Conservation (phyloP, 2,113 vertebrate genomes). For the Gambusia affinis region DNA sequence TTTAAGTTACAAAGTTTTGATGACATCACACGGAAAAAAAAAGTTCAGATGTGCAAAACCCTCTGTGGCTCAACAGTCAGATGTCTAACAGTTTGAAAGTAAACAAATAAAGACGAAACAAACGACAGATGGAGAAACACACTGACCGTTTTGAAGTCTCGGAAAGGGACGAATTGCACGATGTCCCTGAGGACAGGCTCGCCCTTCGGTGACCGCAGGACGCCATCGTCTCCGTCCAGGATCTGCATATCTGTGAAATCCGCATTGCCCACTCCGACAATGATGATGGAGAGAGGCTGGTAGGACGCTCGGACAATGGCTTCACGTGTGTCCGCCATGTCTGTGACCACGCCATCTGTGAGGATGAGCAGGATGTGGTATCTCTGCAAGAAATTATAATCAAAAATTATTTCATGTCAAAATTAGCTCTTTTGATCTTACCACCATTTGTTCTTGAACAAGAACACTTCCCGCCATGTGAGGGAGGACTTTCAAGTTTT, state of each 20-base stretch:
- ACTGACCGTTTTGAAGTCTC: conserved; percentile 95
- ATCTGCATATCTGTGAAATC: conserved; percentile 98
- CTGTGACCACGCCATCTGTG: conserved; percentile 92
- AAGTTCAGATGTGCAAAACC: conserved; percentile 9
- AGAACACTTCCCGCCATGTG: conserved; percentile 25
- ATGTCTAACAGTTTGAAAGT: neutral
- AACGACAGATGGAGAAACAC: conserved; percentile 38
- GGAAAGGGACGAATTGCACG: conserved; percentile 95
- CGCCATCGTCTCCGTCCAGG: conserved; percentile 89
- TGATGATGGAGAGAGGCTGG: conserved; percentile 95
- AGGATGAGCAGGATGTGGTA: conserved; percentile 96
- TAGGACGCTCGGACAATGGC: conserved; percentile 93
- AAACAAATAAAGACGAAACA: conserved; percentile 11
- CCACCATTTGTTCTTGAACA: conserved; percentile 10
- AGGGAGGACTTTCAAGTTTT: conserved; percentile 30
- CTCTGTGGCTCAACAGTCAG: conserved; percentile 7
- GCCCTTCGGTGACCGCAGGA: conserved; percentile 88
- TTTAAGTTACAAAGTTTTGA: conserved; percentile 14
- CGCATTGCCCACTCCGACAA: conserved; percentile 93
- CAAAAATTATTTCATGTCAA: conserved; percentile 21
- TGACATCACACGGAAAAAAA: neutral
- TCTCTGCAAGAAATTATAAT: conserved; percentile 76
- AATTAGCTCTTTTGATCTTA: conserved; percentile 10
- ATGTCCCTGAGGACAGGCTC: conserved; percentile 92
- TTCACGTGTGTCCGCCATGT: conserved; percentile 94